Conservation (phyloP, 2,113 vertebrate genomes). For the Trichomycterus rosablanca region DNA sequence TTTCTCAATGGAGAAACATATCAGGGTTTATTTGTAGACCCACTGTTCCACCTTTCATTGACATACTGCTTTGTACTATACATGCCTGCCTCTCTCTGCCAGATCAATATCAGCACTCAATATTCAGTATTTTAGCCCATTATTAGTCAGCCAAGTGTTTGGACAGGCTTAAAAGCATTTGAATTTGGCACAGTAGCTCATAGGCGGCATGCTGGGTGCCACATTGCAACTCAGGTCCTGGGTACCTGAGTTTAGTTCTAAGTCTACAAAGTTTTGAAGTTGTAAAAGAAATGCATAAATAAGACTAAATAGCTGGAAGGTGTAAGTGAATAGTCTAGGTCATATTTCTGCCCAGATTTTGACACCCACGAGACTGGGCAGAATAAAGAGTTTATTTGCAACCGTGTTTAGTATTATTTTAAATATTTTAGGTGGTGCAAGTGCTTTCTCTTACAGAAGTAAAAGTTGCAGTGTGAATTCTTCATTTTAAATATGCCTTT, state of each 20-base stretch:
- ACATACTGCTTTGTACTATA: conserved; percentile 7
- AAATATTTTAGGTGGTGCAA: not conserved
- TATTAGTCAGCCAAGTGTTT: conserved; percentile 13
- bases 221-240: no score
- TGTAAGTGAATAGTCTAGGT: no score
- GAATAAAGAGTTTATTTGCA: no score
- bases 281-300: no score
- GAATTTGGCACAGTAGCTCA: no score
- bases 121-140: conserved; percentile 11
- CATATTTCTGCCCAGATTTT: no score
- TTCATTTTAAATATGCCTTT: conserved; percentile 64
- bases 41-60: not conserved
- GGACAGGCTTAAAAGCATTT: conserved; percentile 13
- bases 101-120: conserved; percentile 23
- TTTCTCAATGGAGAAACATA: conserved; percentile 6
- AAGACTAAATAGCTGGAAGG: no score
- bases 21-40: not conserved
- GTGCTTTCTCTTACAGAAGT: not conserved
- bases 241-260: no score
- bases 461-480: conserved; percentile 25
- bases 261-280: no score
- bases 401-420: no score
- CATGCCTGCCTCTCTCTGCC: conserved; percentile 6
- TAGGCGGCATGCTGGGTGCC: no score
- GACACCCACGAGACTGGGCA: no score